Percentiles rank a stretch among this genome's conserved stretches.
These are phyloP conservation scores for Ophthalmolycus amberensis DNA, from an alignment of 2,113 vertebrate species.

Conservation along the genomic window DNA sequence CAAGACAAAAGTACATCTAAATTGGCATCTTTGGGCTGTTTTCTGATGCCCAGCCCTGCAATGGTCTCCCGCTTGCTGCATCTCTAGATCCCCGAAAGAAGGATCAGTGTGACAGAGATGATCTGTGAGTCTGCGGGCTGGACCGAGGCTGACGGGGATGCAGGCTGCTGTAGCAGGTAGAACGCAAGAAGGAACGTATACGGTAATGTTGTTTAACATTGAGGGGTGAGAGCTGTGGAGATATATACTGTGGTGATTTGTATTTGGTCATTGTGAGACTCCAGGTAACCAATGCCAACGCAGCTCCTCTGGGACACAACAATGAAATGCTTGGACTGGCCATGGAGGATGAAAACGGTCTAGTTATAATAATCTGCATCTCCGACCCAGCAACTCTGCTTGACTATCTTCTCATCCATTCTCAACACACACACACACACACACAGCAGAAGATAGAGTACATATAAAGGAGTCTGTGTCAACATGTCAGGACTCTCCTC, in stretches of 20 bases:
- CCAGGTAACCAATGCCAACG: constrained; percentile 45
- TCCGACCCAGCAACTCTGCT: constrained; percentile 32
- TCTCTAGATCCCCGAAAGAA: constrained; percentile 31
- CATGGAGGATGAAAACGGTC: constrained; percentile 40
- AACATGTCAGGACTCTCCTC: constrained; percentile 50
- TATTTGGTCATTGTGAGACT: constrained; percentile 55
- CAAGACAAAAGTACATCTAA: constrained; percentile 63
- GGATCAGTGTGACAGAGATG: constrained; percentile 15
- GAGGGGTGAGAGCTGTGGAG: background rate
- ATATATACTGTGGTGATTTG: background rate
- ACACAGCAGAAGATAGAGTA: background rate
- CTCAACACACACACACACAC: background rate
- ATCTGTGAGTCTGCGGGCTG: constrained; percentile 4
- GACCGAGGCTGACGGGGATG: background rate
- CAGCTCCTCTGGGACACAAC: constrained; percentile 40
- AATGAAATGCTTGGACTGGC: constrained; percentile 32
- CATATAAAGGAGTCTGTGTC: constrained; percentile 39
- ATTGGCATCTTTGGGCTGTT: constrained; percentile 61
- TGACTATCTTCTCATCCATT: background rate
- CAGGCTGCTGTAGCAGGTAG: background rate
- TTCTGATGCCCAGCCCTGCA: constrained; percentile 28
- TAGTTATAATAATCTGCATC: constrained; percentile 21
- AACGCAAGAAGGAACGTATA: background rate
- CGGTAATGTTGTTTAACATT: constrained; percentile 27
- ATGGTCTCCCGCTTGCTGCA: constrained; percentile 4